phyloP scores from a whole-genome alignment of 35 echinoderm and acorn worm genomes.

The Amphiura filiformis region DNA sequence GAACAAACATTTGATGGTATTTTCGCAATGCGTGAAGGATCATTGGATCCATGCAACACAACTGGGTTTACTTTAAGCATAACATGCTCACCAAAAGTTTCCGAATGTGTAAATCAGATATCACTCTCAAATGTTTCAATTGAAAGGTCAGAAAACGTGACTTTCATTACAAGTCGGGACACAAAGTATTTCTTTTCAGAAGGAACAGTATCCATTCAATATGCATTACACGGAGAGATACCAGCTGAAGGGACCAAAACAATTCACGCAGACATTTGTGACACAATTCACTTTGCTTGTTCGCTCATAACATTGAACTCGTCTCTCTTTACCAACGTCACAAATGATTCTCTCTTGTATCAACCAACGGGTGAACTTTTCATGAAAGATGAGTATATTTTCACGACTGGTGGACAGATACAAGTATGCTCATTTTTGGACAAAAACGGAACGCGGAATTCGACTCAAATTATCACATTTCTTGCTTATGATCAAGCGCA shows the following conservation, averaged over 20 bases:
- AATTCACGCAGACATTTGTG: conserved; percentile 2
- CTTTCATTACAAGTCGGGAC: not conserved
- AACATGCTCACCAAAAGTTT: not conserved
- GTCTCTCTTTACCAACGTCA: not conserved
- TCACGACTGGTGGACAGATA: not conserved
- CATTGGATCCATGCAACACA: not conserved
- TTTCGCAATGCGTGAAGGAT: not conserved
- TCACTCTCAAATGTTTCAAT: not conserved
- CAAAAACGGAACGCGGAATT: conserved; percentile 18
- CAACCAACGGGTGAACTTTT: conserved; percentile 5
- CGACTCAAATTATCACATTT: not conserved
- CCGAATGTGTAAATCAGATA: not conserved
- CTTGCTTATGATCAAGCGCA: not conserved
- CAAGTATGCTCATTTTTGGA: conserved; percentile 25
- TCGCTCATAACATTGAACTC: conserved; percentile 5
- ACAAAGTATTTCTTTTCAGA: not conserved
- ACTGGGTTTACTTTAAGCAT: not conserved
- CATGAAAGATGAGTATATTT: not conserved
- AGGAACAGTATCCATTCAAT: not conserved
- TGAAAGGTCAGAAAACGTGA: not conserved
- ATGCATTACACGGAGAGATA: not conserved
- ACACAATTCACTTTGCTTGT: not conserved
- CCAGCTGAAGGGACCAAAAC: not conserved
- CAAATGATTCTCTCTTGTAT: not conserved
- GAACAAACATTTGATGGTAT: not conserved